Base-by-base conservation (phyloP, 2,888 invertebrate genomes). In the Mongoloraphidia duomilia region DNA sequence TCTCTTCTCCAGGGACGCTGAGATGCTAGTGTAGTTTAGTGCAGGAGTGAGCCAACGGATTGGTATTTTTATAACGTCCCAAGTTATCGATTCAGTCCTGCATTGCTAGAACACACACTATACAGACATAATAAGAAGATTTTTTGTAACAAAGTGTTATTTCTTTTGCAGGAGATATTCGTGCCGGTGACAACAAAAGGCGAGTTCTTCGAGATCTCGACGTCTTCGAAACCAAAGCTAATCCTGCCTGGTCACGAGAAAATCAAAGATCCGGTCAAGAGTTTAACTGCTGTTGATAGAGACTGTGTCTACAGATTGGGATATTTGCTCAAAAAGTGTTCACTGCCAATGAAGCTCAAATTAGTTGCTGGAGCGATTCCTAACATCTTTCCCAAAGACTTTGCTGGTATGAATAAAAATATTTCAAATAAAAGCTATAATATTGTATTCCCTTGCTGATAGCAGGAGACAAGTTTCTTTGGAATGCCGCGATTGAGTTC, bases 161-260 rank as follows among this genome's bases (percentile, higher is more conserved):
- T 51, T 53, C 49, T 39, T 50, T 70, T 72, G 56, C 75, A 75
- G 77, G 77, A 80, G 64, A 70, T 84, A 56, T 84, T 82, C 66
- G 80, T 84, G 56, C 82, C 84, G 33, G 73, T 85, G 60, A 77
- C 81, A 58, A 80, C 82, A 47, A 81, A 83, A 63, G 84, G 84
- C 41, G 82, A 83, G 65, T 78, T 84, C 65, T 85, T 82, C 65
- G 76, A 77, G 56, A 76, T 77, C 37, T 72, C 73, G 69, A 81
- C 69, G 65, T 79, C 67, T 65, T 76, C 66, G 44, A 73, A 68
- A 55, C 74, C 74, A 54, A 70, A 73, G 66, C 70, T 74, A 54
- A 76, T 50, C 70, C 77, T 50, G 68, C 73, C 52, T 66, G 79
- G 69, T 59, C 72, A 65, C 62, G 70, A 59, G 65, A 73, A 58